Conservation (phyloP, 23 tunicate species). For the Trididemnum nubilum region DNA sequence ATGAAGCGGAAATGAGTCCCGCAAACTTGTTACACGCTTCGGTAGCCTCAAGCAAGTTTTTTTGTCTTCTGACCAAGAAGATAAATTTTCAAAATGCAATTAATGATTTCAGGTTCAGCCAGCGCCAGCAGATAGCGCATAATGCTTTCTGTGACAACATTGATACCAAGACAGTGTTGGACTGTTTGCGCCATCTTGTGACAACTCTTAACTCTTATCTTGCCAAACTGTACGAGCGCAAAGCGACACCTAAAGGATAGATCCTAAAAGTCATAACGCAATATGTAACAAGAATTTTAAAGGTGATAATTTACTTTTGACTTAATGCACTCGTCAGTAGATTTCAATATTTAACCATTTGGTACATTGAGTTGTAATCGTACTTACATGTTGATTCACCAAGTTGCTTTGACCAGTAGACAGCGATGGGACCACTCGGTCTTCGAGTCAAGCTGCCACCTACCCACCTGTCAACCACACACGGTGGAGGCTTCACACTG, state of each 20-base stretch:
- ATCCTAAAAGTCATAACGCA: conserved; percentile 64
- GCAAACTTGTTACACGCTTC: not conserved
- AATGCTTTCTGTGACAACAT: conserved; percentile 84
- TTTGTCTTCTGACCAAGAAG: no score
- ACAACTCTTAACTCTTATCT: conserved; percentile 70
- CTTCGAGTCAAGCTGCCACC: no score
- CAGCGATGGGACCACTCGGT: no score
- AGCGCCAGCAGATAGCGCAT: conserved; percentile 72
- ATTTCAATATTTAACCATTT: no score
- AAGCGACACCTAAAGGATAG: conserved; percentile 44
- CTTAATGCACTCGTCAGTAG: no score
- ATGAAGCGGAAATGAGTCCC: not conserved
- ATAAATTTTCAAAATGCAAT: not conserved
- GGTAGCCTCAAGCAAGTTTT: no score
- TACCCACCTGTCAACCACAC: no score
- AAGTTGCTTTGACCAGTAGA: no score
- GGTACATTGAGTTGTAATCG: no score
- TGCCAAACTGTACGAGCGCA: conserved; percentile 43
- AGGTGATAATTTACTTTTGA: conserved; percentile 53
- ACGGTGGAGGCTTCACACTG: no score
- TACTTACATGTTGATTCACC: no score
- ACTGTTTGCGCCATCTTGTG: conserved; percentile 69
- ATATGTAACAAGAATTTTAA: conserved; percentile 75
- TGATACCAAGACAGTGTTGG: conserved; percentile 74
- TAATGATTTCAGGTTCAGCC: conserved; percentile 39